These are phyloP conservation scores for Numida meleagris DNA, from an alignment of 2,113 vertebrate genomes.

Conservation along the genomic window DNA sequence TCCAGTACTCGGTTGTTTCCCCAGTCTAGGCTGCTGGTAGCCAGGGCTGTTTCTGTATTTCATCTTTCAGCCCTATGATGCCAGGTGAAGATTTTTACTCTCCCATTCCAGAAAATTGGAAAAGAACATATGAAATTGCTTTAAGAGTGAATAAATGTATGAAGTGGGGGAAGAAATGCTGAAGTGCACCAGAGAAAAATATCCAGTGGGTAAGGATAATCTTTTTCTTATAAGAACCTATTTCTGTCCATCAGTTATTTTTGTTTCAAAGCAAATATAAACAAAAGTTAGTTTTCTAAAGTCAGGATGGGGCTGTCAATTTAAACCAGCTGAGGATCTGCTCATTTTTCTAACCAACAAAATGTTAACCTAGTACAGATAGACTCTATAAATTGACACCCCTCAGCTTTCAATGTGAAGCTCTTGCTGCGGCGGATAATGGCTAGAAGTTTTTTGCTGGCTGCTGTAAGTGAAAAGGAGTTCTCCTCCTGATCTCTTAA, in stretches of 20 bases:
- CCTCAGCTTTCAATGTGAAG: neutral
- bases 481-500: constrained; percentile 7
- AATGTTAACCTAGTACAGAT: neutral
- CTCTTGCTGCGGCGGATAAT: constrained; percentile 16
- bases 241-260: neutral
- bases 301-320: neutral
- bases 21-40: neutral
- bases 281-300: neutral
- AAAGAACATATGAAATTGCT: neutral
- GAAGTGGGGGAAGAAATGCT: neutral
- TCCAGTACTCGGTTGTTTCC: neutral
- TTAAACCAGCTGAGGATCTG: neutral
- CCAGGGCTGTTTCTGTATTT: neutral
- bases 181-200: neutral
- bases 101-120: neutral
- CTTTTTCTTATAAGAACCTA: neutral
- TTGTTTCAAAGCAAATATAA: neutral
- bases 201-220: neutral
- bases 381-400: neutral
- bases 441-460: constrained; percentile 4
- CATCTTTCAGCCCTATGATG: neutral
- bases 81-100: neutral
- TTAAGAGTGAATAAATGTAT: neutral
- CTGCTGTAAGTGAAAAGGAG: neutral
- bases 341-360: neutral